Base-by-base conservation (phyloP, 2,888 invertebrate species). In the Pandemis corylana region DNA sequence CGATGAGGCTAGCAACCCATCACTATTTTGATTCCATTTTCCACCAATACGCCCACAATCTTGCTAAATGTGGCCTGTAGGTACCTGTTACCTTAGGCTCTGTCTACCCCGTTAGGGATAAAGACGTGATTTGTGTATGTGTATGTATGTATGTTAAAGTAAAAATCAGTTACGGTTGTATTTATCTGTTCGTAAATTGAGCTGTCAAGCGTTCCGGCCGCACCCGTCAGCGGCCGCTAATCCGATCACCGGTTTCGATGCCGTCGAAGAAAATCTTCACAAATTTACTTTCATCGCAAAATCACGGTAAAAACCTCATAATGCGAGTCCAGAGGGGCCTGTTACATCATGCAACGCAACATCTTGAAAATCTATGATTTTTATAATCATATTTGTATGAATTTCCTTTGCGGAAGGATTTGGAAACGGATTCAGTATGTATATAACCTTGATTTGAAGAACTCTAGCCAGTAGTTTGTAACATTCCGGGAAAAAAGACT, bases 221-320 rank as follows among this genome's bases (percentile, higher is more conserved):
- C 53, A 15, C 7, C 44, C 36, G 67, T 13, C 51, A 9, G 36
- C 67, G 51, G 51, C 41, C 36, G 12, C n/a, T 65, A 46, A 51
- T 53, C 41, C 67, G 51, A 65, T 65, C 65, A 49, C 53, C 67
- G 67, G 53, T 53, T 41, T 41, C 41, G 49, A 49, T 49, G 65
- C 13, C 46, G 28, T 6, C 53, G 49, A 53, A 67, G 36, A 49
- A 49, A 67, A n/a, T 67, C 36, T 10, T 13, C 36, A 51, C 15
- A 53, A 67, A 53, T 15, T 67, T 41, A 36, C 20, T 53, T 36
- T 53, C 36, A 41, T n/a, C 53, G 12, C 51, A 65, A 49, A 20
- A 66, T 66, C 49, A 9, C 36, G 41, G 46, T 12, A 20, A 53
- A 67, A 41, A 67, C 9, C 20, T 20, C 20, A 9, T 56, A 56